Percentiles rank a stretch among this genome's conserved stretches.
Evolutionary conservation across 1,140 invertebrate species (phyloP).

Genomic region (Onthophagus taurus): DNA sequence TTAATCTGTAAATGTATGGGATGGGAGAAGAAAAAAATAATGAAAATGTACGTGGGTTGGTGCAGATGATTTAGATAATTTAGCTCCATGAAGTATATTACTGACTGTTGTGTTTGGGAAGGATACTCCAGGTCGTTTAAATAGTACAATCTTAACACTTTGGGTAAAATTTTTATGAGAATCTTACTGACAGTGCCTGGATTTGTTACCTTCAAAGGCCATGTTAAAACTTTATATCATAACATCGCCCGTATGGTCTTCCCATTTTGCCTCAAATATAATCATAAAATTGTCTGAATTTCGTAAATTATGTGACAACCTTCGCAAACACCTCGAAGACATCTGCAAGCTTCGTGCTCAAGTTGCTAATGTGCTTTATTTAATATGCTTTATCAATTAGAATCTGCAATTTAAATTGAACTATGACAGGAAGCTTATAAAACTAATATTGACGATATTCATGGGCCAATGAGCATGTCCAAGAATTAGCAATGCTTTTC

Average conservation of each 20-base stretch:
- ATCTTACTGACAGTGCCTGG: constrained; percentile 97
- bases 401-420: constrained; percentile 97
- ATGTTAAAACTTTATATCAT: constrained; percentile 92
- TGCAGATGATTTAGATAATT: constrained; percentile 95
- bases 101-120: constrained; percentile 93
- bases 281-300: constrained; percentile 98
- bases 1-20: constrained; percentile 93
- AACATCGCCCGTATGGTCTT: constrained; percentile 98
- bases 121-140: constrained; percentile 93
- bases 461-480: constrained; percentile 89
- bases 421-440: constrained; percentile 99
- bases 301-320: constrained; percentile 93
- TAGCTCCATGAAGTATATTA: constrained; percentile 94
- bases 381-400: constrained; percentile 85
- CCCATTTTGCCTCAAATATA: constrained; percentile 96
- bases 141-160: constrained; percentile 91
- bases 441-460: constrained; percentile 96
- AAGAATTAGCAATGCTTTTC: constrained; percentile 95
- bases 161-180: constrained; percentile 99
- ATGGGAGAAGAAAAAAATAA: constrained; percentile 92
- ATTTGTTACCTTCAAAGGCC: constrained; percentile 88
- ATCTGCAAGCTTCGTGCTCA: constrained; percentile 75
- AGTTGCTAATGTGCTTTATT: constrained; percentile 77
- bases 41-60: constrained; percentile 85
- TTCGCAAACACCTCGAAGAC: constrained; percentile 89